Evolutionary conservation across 2,888 invertebrate species (phyloP), one percentile per base, ranked within the genome.

Genomic region (Oegoconia quadripuncta): DNA sequence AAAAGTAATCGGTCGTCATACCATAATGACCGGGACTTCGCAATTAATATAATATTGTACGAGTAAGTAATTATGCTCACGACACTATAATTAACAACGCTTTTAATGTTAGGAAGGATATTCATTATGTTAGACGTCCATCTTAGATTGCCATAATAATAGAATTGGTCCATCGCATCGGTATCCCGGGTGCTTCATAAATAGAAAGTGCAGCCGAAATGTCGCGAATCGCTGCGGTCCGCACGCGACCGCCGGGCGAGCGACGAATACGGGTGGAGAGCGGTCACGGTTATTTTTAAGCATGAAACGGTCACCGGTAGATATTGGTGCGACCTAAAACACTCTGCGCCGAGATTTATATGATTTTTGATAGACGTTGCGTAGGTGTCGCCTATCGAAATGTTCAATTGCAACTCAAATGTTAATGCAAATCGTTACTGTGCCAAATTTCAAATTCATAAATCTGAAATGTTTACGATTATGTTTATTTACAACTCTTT

Each of bases 181-280:
- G 54, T 55, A 62, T 63, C 64, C 58, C 64, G 57, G 60, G 57
- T 58, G 47, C 53, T 54, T 74, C 73, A 57, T 56, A 82, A 83
- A 83, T 82, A 82, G 81, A 77, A 74, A 76, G 69, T 80, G 81
- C 79, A 81, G 51, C 63, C 77, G 65, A 81, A 81, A 83, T 80
- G 81, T 79, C 80, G 72, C 68, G 66, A 58, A 58, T 64, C 59
- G 60, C 42, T 50, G 42, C 25, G 25, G 16, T 6, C 8, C 13
- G 17, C 2, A 9, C 11, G 16, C n/a, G 7, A 40, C 35, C 41
- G n/a, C n/a, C n/a, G n/a, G n/a, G n/a, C 22, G 22, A 22, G 40
- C 40, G 39, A 44, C 43, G 39, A 38, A 38, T 47, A 39, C 11
- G 27, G 17, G 23, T 34, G 17, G 14, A 48, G 49, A 57, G 58